Percentiles rank a stretch among this genome's conserved stretches.
Evolutionary conservation across 2,113 vertebrate species (phyloP).

Genomic region (Eidolon helvum): DNA sequence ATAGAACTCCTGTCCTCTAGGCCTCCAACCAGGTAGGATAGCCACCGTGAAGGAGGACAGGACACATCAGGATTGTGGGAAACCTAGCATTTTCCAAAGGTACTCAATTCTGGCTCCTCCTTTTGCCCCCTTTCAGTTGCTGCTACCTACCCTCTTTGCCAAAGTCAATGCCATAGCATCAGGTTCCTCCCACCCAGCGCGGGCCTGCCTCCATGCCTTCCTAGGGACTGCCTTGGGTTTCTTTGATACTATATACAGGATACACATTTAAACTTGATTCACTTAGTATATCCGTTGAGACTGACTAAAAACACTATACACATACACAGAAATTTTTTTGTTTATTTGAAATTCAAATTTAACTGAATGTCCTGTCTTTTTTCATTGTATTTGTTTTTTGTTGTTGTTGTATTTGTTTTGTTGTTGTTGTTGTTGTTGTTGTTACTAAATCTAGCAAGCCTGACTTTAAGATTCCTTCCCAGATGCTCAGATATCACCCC

Average conservation of each 20-base stretch:
- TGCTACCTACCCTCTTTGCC: not conserved
- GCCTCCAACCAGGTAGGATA: too few relatives aligned
- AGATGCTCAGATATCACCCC: not conserved
- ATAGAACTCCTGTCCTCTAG: not conserved
- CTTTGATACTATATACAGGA: not conserved
- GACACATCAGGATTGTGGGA: not conserved
- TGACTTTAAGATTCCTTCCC: not conserved
- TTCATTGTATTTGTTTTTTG: not conserved
- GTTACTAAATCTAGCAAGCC: not conserved
- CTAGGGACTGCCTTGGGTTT: not conserved
- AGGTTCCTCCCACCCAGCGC: too few relatives aligned
- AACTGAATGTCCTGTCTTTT: not conserved
- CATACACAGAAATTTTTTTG: not conserved
- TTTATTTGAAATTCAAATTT: conserved; percentile 9
- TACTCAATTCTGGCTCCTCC: not conserved
- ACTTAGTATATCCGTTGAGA: not conserved
- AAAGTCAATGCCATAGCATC: too few relatives aligned
- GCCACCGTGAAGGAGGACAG: not conserved
- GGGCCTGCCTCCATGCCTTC: not conserved
- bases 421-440: not conserved
- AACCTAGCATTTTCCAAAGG: not conserved
- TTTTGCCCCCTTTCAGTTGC: not conserved
- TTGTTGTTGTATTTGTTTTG: not conserved
- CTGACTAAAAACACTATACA: not conserved
- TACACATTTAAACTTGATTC: not conserved